phyloP scores from a whole-genome alignment of 1,140 invertebrate genomes.

The Oreohelix idahoensis region DNA sequence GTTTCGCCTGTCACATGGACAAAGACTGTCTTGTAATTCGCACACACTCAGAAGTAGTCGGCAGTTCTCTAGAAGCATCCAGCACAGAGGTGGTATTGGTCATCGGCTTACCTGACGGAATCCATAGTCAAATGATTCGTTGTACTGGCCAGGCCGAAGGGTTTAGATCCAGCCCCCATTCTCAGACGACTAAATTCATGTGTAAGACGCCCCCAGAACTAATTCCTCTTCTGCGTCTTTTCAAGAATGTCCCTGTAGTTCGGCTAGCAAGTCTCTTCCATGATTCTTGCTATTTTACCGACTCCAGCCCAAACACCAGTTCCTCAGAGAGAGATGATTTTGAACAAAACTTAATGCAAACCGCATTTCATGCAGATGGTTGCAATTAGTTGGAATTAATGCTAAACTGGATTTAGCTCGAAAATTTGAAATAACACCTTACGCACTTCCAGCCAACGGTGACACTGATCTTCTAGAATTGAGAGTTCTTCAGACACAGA shows the following conservation, averaged over 20 bases:
- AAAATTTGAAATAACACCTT: too few relatives aligned
- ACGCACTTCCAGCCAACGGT: too few relatives aligned
- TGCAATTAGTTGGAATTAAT: too few relatives aligned
- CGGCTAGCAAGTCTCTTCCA: neutral
- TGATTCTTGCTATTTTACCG: slow-evolving; percentile 28
- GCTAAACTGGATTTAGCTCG: too few relatives aligned
- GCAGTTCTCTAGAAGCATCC: neutral
- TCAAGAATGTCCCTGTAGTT: neutral
- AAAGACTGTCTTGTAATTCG: neutral
- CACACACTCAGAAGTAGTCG: slow-evolving; percentile 16
- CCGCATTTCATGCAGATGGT: too few relatives aligned
- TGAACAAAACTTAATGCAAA: neutral
- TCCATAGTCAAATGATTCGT: neutral
- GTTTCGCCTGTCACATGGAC: slow-evolving; percentile 16
- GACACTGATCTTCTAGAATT: too few relatives aligned
- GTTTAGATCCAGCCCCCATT: neutral
- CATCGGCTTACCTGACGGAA: neutral
- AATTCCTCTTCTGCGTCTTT: neutral
- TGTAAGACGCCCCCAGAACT: neutral
- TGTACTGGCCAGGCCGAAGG: neutral
- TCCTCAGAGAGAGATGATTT: neutral
- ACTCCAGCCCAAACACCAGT: slow-evolving; percentile 6
- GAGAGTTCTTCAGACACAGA: too few relatives aligned
- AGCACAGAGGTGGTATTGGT: neutral
- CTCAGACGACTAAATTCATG: slow-evolving; percentile 6